Base-by-base conservation (phyloP, 2,888 invertebrate species). In the Calliscelio sp. region DNA sequence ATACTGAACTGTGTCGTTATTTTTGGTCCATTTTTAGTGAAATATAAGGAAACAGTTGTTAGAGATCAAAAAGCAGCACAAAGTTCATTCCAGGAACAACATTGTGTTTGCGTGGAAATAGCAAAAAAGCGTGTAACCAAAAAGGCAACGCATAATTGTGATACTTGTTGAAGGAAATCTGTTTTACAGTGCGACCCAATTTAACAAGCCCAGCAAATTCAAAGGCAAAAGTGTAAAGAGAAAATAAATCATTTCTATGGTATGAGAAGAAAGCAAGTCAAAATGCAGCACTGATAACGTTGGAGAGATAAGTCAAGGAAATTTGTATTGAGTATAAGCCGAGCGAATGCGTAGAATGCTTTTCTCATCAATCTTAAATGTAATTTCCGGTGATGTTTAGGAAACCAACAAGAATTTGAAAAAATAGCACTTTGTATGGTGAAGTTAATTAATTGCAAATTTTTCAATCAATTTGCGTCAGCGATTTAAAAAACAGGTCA, bases 371-470 rank as follows among this genome's bases (percentile, higher is more conserved):
- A 70, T 70, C 55, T 55, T 70, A 18, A 49, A 35, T 61, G 44
- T 59, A 73, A 73, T 73, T 73, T 70, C 28, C 70, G 28, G 7
- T 44, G 44, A 70, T 70, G 55, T 44, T 28, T 68, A 18, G 28
- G 5, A 63, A 61, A 59, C 28, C n/a, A n/a, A n/a, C n/a, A n/a
- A n/a, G n/a, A n/a, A n/a, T n/a, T n/a, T n/a, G n/a, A n/a, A n/a
- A n/a, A n/a, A n/a, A n/a, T n/a, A n/a, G n/a, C n/a, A n/a, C n/a
- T n/a, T n/a, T n/a, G n/a, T n/a, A n/a, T n/a, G n/a, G n/a, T n/a
- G n/a, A n/a, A n/a, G n/a, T n/a, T n/a, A n/a, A n/a, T n/a, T n/a
- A n/a, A n/a, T n/a, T n/a, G n/a, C n/a, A n/a, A n/a, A n/a, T n/a
- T n/a, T n/a, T n/a, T n/a, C n/a, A n/a, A n/a, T n/a, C n/a, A n/a